Evolutionary conservation across 2,888 invertebrate genomes (phyloP).

Genomic region (Tuberolachnus salignus): DNA sequence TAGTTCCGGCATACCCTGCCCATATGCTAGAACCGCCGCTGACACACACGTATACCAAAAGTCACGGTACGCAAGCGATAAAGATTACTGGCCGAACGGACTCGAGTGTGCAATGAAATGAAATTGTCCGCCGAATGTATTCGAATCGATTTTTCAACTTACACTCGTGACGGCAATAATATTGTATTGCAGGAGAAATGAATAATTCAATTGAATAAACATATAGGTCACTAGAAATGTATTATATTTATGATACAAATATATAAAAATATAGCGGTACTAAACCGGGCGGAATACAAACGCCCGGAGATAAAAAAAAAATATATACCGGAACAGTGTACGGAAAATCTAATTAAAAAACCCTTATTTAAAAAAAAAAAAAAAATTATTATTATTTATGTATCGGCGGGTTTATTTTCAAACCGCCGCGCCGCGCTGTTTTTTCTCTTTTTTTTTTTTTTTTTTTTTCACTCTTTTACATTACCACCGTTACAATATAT

Average conservation of each 20-base stretch:
- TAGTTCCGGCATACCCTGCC: too few relatives aligned
- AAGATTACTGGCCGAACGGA: slow-evolving; percentile 2
- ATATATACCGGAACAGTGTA: too few relatives aligned
- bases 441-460: too few relatives aligned
- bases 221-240: slow-evolving; percentile 18
- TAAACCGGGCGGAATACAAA: neutral
- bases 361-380: neutral
- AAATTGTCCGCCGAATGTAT: neutral
- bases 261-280: neutral
- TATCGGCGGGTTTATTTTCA: neutral
- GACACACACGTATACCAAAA: neutral
- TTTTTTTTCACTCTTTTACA: too few relatives aligned
- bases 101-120: neutral
- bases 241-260: too few relatives aligned
- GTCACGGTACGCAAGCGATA: too few relatives aligned
- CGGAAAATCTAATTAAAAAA: slow-evolving; percentile 19
- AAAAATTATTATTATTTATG: neutral
- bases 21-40: too few relatives aligned
- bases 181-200: neutral
- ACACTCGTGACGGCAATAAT: slow-evolving; percentile 22
- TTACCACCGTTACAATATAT: neutral
- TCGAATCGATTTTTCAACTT: slow-evolving; percentile 25
- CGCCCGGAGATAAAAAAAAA: slow-evolving; percentile 1
- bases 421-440: too few relatives aligned
- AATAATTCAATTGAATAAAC: slow-evolving; percentile 7